Conservation (phyloP, 2,888 invertebrate species). For the Drosophila merina region DNA sequence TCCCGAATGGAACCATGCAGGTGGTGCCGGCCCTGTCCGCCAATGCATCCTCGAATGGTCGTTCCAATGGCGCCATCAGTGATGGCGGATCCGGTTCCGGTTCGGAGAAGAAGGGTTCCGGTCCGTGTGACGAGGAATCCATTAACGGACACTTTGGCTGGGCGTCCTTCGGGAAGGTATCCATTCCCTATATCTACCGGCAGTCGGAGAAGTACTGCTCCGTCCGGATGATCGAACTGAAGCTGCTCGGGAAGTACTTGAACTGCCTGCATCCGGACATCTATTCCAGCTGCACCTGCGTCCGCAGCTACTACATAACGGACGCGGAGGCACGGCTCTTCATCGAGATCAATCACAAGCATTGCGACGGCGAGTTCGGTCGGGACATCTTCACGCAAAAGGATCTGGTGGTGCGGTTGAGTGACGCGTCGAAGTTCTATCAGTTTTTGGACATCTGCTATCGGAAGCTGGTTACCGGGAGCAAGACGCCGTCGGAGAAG, state of each 20-base stretch:
- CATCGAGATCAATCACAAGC: conserved; percentile 96
- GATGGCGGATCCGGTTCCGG: conserved; percentile 48
- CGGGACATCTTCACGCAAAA: conserved; percentile 93
- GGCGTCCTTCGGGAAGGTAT: conserved; percentile 93
- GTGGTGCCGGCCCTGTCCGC: conserved; percentile 57
- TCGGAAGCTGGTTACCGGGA: conserved; percentile 90
- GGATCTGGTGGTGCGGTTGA: conserved; percentile 94
- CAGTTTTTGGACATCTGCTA: conserved; percentile 95
- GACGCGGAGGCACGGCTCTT: conserved; percentile 94
- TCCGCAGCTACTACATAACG: conserved; percentile 96
- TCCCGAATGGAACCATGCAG: conserved; percentile 76
- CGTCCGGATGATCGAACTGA: conserved; percentile 96
- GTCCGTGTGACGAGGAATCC: conserved; percentile 88
- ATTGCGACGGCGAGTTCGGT: conserved; percentile 96
- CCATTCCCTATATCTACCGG: conserved; percentile 95
- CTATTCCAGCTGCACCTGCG: conserved; percentile 95
- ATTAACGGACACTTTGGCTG: conserved; percentile 94
- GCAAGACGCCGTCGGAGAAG: conserved; percentile 89
- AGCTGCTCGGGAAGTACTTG: conserved; percentile 94
- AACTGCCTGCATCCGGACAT: conserved; percentile 95
- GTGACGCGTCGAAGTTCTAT: conserved; percentile 95
- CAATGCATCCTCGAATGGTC: conserved; percentile 59
- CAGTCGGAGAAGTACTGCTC: conserved; percentile 94
- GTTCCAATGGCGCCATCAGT: conserved; percentile 77
- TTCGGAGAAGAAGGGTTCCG: conserved; percentile 47